These are phyloP conservation scores for Sphaerodactylus townsendi DNA, from an alignment of 2,113 vertebrate species.

Conservation along the genomic window DNA sequence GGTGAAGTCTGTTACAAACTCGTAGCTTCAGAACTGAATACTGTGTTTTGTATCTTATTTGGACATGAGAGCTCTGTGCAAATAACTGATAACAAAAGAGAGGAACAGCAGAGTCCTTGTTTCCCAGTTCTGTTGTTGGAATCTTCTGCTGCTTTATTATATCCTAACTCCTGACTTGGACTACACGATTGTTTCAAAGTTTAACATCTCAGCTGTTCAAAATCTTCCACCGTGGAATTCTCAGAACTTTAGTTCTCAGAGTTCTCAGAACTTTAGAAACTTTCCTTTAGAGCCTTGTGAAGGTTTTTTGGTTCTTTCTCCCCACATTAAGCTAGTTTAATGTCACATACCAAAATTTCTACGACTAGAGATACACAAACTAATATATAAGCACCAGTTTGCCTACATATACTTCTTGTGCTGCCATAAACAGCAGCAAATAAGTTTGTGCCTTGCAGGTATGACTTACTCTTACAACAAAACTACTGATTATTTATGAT, in stretches of 20 bases:
- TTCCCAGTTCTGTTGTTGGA: not conserved
- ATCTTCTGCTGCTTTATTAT: not conserved
- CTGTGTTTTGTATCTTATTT: not conserved
- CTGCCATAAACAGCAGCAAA: too few relatives aligned
- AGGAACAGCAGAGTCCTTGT: not conserved
- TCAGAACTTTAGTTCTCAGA: too few relatives aligned
- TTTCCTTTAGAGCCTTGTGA: not conserved
- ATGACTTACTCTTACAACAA: too few relatives aligned
- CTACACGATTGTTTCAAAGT: not conserved
- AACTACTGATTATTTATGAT: too few relatives aligned
- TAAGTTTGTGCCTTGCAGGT: too few relatives aligned
- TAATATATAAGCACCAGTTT: too few relatives aligned
- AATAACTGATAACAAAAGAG: not conserved
- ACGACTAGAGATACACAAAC: too few relatives aligned
- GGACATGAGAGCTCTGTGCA: not conserved
- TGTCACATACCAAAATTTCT: too few relatives aligned
- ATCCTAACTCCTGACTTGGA: not conserved
- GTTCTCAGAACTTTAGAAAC: not conserved
- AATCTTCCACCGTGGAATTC: not conserved
- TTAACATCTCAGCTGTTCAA: not conserved
- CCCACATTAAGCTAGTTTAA: too few relatives aligned
- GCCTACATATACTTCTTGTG: too few relatives aligned
- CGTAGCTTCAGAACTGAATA: not conserved
- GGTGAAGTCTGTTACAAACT: not conserved
- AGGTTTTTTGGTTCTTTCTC: too few relatives aligned